These are phyloP conservation scores for Coenonympha glycerion DNA, from an alignment of 2,888 invertebrate species.

Conservation along the genomic window DNA sequence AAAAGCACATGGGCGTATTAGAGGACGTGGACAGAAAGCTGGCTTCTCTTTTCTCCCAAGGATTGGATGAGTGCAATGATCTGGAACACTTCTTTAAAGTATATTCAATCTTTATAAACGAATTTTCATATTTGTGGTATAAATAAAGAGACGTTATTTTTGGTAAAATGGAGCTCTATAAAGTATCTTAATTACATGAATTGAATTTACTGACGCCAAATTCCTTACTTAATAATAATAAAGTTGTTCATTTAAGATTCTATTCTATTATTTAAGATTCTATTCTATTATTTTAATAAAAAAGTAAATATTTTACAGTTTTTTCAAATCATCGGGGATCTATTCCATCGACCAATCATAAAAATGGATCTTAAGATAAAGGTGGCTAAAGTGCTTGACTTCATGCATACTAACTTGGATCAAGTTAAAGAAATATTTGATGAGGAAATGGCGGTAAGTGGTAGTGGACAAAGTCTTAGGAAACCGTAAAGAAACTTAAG, in stretches of 20 bases:
- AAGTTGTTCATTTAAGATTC: no score
- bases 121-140: no score
- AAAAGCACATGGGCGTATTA: conserved; percentile 76
- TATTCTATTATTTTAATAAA: neutral
- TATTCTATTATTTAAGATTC: no score
- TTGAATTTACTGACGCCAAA: no score
- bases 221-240: no score
- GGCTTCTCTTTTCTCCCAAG: conserved; percentile 86
- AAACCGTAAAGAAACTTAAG: no score
- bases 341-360: conserved; percentile 85
- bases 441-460: conserved; percentile 67
- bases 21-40: conserved; percentile 85
- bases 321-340: conserved; percentile 82
- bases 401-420: conserved; percentile 80
- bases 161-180: neutral
- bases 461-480: no score
- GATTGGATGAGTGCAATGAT: conserved; percentile 84
- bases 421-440: conserved; percentile 79
- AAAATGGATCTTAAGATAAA: conserved; percentile 81
- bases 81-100: conserved; percentile 67
- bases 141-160: no score
- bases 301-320: conserved; percentile 65
- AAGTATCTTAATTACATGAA: no score
- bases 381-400: conserved; percentile 78
- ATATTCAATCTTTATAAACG: conserved; percentile 1